Conservation (phyloP, 2,888 invertebrate species). For the Nemoura dubitans region DNA sequence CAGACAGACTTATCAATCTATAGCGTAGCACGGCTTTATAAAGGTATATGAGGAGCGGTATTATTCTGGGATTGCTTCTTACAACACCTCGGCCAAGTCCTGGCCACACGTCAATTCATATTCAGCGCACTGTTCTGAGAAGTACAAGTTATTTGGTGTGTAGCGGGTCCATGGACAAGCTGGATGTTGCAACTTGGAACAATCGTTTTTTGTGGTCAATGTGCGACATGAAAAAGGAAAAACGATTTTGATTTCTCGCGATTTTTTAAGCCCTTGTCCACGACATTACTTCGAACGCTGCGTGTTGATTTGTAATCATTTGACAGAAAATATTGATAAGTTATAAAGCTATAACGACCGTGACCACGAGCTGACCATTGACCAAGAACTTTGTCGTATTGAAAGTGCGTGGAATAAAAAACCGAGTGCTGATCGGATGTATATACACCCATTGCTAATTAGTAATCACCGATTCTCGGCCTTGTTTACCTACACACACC, state of each 20-base stretch:
- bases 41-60: not conserved
- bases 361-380: no score
- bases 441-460: not conserved
- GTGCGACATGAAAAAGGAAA: not conserved
- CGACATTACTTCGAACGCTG: not conserved
- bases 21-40: not conserved
- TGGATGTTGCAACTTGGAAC: not conserved
- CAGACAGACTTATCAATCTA: slow-evolving; percentile 28
- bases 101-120: not conserved
- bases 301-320: not conserved
- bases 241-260: not conserved
- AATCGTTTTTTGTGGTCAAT: not conserved
- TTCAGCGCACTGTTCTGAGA: not conserved
- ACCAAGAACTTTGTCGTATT: not conserved
- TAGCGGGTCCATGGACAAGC: not conserved
- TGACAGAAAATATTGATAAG: no score
- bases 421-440: not conserved
- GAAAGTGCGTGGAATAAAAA: not conserved
- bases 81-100: not conserved
- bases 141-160: not conserved
- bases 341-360: no score
- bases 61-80: not conserved
- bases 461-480: not conserved
- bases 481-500: not conserved
- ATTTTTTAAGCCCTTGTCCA: not conserved